These are phyloP conservation scores for Cuculus canorus DNA, from an alignment of 2,797 vertebrate genomes.

Conservation along the genomic window DNA sequence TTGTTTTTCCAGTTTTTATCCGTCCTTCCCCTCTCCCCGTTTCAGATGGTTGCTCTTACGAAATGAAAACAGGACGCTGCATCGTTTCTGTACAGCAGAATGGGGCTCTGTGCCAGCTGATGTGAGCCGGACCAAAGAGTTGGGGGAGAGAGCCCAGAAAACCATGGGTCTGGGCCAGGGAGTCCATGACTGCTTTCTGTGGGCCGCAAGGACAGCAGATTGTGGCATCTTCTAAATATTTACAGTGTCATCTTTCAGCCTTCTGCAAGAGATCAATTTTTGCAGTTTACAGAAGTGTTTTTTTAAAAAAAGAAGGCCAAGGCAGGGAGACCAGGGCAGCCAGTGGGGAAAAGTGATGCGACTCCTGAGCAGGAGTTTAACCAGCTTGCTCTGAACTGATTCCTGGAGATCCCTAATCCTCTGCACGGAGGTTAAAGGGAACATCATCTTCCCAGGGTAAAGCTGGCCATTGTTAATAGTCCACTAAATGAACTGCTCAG, in stretches of 20 bases:
- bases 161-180: background rate
- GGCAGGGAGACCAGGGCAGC: background rate
- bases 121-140: background rate
- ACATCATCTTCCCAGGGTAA: background rate
- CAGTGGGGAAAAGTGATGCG: background rate
- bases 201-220: background rate
- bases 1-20: background rate
- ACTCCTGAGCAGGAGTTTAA: background rate
- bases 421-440: background rate
- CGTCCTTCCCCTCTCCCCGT: background rate
- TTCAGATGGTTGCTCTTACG: slow-evolving; percentile 2
- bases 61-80: background rate
- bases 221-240: slow-evolving; percentile 37
- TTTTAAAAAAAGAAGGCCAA: background rate
- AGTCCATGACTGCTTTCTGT: slow-evolving; percentile 7
- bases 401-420: background rate
- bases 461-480: background rate
- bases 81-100: background rate
- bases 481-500: background rate
- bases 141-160: background rate
- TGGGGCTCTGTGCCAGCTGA: background rate
- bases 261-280: background rate
- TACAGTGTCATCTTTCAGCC: background rate
- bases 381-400: background rate
- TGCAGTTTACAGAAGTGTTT: background rate